Percentiles rank a stretch among this genome's conserved stretches.
phyloP scores from a whole-genome alignment of 1,140 invertebrate genomes.

The Daktulosphaira vitifoliae region DNA sequence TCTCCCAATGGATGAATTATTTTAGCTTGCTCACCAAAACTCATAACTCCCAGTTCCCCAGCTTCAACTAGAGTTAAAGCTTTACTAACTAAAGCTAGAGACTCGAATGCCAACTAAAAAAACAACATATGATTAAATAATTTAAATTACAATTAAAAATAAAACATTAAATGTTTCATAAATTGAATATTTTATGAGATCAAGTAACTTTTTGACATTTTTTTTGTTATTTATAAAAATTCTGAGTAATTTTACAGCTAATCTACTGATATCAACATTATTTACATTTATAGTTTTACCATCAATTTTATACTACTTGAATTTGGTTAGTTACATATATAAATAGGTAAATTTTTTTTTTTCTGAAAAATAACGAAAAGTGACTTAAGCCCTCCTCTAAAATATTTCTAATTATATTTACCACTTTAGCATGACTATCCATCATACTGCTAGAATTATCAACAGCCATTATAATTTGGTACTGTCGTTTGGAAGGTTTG shows the following conservation, averaged over 20 bases:
- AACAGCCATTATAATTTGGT: slow-evolving; percentile 92
- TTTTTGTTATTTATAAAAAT: not conserved
- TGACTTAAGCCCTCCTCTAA: not conserved
- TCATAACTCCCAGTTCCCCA: slow-evolving; percentile 81
- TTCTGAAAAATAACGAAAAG: not conserved
- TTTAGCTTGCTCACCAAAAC: slow-evolving; percentile 80
- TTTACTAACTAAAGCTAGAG: slow-evolving; percentile 82
- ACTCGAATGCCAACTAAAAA: slow-evolving; percentile 77
- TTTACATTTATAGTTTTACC: no score
- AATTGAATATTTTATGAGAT: not conserved
- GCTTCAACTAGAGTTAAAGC: slow-evolving; percentile 88
- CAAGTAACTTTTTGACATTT: no score
- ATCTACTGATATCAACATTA: no score
- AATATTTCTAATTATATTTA: slow-evolving; percentile 36
- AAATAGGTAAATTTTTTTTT: no score
- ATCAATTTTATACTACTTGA: not conserved
- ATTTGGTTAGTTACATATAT: not conserved
- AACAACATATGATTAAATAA: slow-evolving; percentile 5
- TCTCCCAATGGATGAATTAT: slow-evolving; percentile 79
- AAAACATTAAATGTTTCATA: not conserved
- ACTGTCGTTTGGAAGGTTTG: slow-evolving; percentile 90
- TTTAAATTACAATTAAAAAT: slow-evolving; percentile 1
- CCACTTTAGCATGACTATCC: slow-evolving; percentile 77
- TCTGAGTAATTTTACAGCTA: no score
- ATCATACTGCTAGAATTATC: slow-evolving; percentile 94